phyloP scores from a whole-genome alignment of 2,797 vertebrate species.

The Ateles fusciceps region DNA sequence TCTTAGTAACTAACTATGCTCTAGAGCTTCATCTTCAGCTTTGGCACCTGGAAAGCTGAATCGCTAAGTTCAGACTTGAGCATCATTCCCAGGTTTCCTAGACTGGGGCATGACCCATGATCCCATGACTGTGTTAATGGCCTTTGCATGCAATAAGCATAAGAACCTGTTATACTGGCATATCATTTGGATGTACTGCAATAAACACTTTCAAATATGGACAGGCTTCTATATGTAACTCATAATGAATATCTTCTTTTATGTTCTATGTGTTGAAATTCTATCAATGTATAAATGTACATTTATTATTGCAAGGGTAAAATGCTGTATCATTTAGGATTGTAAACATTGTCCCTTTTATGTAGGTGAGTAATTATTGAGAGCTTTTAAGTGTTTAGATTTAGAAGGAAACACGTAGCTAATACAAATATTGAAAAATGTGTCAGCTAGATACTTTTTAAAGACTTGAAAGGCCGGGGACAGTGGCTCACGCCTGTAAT shows the following conservation, averaged over 20 bases:
- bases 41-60: background rate
- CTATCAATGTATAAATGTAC: background rate
- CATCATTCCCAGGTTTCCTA: background rate
- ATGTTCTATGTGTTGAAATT: background rate
- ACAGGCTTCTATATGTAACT: background rate
- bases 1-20: background rate
- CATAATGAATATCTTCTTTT: background rate
- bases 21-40: background rate
- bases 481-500: too few species aligned
- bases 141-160: background rate
- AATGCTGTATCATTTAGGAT: background rate
- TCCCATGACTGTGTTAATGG: background rate
- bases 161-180: too few species aligned
- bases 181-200: background rate
- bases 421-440: background rate
- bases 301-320: conserved; percentile 2
- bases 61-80: background rate
- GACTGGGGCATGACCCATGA: background rate
- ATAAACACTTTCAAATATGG: conserved; percentile 6
- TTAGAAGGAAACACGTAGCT: background rate
- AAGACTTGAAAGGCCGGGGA: background rate
- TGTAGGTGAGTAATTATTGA: background rate
- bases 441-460: background rate
- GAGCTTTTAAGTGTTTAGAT: background rate
- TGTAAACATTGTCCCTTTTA: background rate